Evolutionary conservation across 2,113 vertebrate species (phyloP).

Genomic region (Caranx ignobilis): DNA sequence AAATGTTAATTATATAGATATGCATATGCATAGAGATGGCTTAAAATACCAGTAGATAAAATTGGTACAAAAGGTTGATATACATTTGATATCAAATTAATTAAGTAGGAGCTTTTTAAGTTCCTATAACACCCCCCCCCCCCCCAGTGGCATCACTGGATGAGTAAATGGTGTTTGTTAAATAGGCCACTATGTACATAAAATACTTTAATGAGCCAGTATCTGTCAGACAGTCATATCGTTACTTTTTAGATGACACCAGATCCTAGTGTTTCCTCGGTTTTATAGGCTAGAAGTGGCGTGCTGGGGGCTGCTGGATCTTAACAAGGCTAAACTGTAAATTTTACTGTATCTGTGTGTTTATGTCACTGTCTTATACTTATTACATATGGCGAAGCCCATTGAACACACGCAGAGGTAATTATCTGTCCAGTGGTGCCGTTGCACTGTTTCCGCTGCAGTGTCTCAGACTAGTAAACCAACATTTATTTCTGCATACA

Average conservation of each 20-base stretch:
- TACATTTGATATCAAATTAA: background rate
- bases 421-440: constrained; percentile 14
- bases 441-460: background rate
- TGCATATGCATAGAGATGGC: background rate
- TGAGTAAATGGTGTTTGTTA: background rate
- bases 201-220: background rate
- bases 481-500: background rate
- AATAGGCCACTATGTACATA: background rate
- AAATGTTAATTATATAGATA: background rate
- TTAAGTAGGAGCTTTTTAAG: background rate
- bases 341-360: constrained; percentile 8
- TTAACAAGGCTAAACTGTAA: constrained; percentile 15
- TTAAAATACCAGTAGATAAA: background rate
- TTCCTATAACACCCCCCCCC: background rate
- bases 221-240: background rate
- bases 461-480: background rate
- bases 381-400: background rate
- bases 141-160: background rate
- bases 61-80: background rate
- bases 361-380: constrained; percentile 18
- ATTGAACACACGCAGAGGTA: constrained; percentile 2
- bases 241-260: background rate
- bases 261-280: background rate
- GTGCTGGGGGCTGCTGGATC: background rate
- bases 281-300: background rate